phyloP scores from a whole-genome alignment of 2,888 invertebrate genomes.

The Colostygia pectinataria region DNA sequence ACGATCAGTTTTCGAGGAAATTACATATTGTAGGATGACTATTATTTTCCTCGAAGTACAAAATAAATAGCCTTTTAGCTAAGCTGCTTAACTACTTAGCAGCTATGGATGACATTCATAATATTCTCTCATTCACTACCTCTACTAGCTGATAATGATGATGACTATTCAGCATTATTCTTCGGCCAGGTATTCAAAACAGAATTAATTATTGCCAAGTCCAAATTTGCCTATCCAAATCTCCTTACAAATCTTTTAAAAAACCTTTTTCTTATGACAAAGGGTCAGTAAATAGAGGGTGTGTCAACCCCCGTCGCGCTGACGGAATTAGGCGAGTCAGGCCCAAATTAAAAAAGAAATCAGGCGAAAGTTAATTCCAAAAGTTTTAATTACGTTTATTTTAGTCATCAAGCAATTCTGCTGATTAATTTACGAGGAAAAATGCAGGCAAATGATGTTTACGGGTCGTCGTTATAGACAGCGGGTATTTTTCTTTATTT shows the following conservation, averaged over 20 bases:
- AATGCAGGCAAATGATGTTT: conserved; percentile 43
- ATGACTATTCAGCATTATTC: neutral
- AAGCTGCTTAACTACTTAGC: too few relatives aligned
- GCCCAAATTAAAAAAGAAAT: conserved; percentile 81
- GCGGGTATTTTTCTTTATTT: neutral
- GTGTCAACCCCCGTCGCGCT: conserved; percentile 76
- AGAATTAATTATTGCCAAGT: conserved; percentile 36
- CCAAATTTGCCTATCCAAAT: conserved; percentile 32
- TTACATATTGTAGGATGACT: conserved; percentile 6
- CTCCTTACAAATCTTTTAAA: conserved; percentile 38
- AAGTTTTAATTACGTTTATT: conserved; percentile 83
- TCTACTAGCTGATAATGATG: too few relatives aligned
- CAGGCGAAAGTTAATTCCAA: conserved; percentile 72
- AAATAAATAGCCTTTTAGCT: too few relatives aligned
- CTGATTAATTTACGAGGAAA: conserved; percentile 66
- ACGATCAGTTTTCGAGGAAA: conserved; percentile 15
- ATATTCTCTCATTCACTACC: too few relatives aligned
- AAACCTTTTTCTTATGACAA: conserved; percentile 60
- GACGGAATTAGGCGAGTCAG: conserved; percentile 73
- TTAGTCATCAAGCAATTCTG: conserved; percentile 71
- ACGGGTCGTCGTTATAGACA: neutral
- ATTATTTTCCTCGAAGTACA: neutral
- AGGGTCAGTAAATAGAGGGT: conserved; percentile 68
- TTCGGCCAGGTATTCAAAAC: conserved; percentile 30
- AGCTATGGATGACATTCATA: too few relatives aligned